A percentile compares a stretch with the other conserved stretches of the same genome.
These are phyloP conservation scores for Torymus texanus DNA, from an alignment of 2,888 invertebrate species.

Conservation along the genomic window DNA sequence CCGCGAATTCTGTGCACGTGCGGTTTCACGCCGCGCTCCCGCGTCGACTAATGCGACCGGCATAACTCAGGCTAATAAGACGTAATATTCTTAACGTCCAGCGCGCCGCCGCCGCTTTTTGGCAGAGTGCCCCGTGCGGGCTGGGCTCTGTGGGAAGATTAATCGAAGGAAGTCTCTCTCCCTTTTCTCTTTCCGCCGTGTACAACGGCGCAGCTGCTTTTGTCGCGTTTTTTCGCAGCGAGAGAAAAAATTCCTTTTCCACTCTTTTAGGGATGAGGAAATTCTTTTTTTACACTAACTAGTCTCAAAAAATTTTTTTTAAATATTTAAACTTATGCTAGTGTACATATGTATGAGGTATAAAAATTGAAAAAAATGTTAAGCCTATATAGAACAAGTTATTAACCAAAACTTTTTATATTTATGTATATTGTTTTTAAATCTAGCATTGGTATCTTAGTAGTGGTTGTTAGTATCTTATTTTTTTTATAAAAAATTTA, in stretches of 20 bases:
- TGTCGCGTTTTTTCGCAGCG: background rate
- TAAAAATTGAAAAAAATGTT: no score
- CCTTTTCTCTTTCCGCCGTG: background rate
- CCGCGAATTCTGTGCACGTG: background rate
- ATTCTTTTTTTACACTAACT: no score
- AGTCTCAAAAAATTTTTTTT: no score
- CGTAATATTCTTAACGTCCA: constrained; percentile 59
- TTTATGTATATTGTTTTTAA: no score
- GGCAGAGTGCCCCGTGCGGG: constrained; percentile 18
- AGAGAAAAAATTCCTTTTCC: background rate
- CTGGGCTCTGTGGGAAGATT: constrained; percentile 13
- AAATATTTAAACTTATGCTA: no score
- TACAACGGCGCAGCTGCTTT: background rate
- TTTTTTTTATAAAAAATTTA: no score
- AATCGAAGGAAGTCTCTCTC: constrained; percentile 12
- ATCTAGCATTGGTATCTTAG: no score
- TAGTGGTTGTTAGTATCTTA: no score
- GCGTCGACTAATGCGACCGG: constrained; percentile 51
- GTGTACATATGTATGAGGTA: no score
- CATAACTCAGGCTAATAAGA: constrained; percentile 59
- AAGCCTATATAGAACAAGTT: no score
- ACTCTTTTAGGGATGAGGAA: background rate
- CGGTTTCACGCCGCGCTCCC: no score
- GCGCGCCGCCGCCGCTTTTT: constrained; percentile 41
- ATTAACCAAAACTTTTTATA: no score